Percentiles rank a stretch among this genome's conserved stretches.
phyloP scores from a whole-genome alignment of 2,113 vertebrate species.

The Bucco capensis region DNA sequence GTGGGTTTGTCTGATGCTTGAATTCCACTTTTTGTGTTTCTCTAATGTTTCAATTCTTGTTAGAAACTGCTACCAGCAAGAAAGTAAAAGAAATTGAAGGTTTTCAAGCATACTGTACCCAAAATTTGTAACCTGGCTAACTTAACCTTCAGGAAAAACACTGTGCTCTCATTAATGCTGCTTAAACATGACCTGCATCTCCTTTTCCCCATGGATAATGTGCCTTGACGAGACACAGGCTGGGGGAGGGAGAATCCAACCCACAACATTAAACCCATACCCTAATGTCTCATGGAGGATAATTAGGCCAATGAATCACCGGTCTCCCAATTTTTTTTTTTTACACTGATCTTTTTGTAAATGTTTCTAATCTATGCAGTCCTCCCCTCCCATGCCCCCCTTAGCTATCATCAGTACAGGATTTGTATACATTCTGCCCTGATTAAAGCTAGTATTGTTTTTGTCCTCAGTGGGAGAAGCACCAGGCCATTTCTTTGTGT shows the following conservation, averaged over 20 bases:
- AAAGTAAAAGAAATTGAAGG: conserved; percentile 9
- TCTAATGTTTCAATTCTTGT: conserved; percentile 1
- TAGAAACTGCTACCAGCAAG: conserved; percentile 7
- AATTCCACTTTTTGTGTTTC: conserved; percentile 33
- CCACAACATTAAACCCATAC: conserved; percentile 37
- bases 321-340: neutral
- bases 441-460: neutral
- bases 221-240: neutral
- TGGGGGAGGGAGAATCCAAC: conserved; percentile 29
- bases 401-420: neutral
- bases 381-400: fast-evolving
- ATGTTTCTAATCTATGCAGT: neutral
- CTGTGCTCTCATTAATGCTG: conserved; percentile 31
- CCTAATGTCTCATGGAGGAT: neutral
- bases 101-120: neutral
- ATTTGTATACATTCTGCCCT: neutral
- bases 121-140: conserved; percentile 20
- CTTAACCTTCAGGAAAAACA: conserved; percentile 36
- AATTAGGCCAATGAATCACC: conserved; percentile 57
- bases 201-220: conserved; percentile 45
- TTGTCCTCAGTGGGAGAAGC: neutral
- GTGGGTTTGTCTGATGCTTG: conserved; percentile 28
- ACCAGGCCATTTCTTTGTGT: neutral
- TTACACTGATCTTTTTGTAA: neutral
- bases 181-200: conserved; percentile 58